These are phyloP conservation scores for Antheraea yamamai DNA, from an alignment of 2,888 invertebrate genomes.

Conservation along the genomic window DNA sequence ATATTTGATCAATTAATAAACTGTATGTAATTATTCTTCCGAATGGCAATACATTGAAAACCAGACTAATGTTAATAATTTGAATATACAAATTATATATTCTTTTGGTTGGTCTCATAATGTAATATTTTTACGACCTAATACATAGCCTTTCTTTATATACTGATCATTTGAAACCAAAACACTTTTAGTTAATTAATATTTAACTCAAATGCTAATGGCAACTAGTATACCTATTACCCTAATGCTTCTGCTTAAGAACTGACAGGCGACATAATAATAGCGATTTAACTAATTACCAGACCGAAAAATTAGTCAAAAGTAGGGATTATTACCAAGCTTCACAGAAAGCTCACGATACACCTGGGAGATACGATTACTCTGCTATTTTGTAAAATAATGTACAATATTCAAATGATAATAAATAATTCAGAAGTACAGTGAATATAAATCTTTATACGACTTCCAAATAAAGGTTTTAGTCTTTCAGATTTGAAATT, in stretches of 20 bases:
- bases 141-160: too few relatives aligned
- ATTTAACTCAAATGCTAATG: background rate
- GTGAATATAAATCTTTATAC: background rate
- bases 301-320: background rate
- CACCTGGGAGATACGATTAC: background rate
- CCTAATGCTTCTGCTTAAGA: background rate
- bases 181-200: too few relatives aligned
- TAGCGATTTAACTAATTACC: background rate
- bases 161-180: too few relatives aligned
- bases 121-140: too few relatives aligned
- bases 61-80: too few relatives aligned
- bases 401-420: background rate
- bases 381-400: background rate
- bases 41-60: too few relatives aligned
- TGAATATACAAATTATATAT: too few relatives aligned
- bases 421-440: background rate
- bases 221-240: background rate
- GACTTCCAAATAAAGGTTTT: background rate
- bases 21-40: too few relatives aligned
- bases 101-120: too few relatives aligned
- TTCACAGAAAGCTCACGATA: background rate
- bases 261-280: background rate
- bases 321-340: too few relatives aligned
- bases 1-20: too few relatives aligned
- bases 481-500: background rate